Evolutionary conservation across 2,888 invertebrate genomes (phyloP), one percentile per base, ranked within the genome.

Genomic region (Sphaeridia pumilis): DNA sequence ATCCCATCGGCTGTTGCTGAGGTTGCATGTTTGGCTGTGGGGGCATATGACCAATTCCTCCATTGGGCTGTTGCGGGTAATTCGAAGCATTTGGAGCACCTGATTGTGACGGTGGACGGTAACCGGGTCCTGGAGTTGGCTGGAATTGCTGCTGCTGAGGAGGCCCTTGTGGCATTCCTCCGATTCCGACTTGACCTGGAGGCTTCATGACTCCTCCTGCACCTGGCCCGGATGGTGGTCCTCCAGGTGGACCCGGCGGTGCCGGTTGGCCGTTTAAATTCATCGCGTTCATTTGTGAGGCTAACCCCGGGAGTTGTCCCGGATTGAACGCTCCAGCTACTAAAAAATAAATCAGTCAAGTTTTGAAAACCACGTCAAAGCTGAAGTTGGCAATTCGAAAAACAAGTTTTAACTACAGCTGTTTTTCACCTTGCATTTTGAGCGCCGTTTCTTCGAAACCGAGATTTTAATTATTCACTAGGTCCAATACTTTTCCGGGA

Each of bases 41-140:
- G 4, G 34, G 47, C 46, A 54, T 53, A 47, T 44, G 55, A 24
- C 50, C 55, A 22, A 35, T 44, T 5, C 50, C 58, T 4, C 58
- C 57, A 47, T 66, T 63, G 10, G 68, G 58, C 53, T 62, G 60
- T 52, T 57, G 43, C 25, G 64, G 56, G 41, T 24, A 36, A 28
- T 31, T n/a, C 12, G 26, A 21, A 7, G 5, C 20, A 17, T 17
- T 38, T 38, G 5, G 10, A 14, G 38, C 10, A 14, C 52, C 50
- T 10, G 55, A 52, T 24, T 48, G 55, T 17, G 54, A 44, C 14
- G 51, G 44, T 49, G 53, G 49, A 41, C 51, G 46, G 34, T 42
- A 46, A 21, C 41, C 42, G 35, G 58, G 53, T 34, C 56, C 47
- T 42, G 62, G 46, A 43, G 57, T 22, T 42, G 54, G 46, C 38